phyloP scores from a whole-genome alignment of 1,140 invertebrate genomes.

The Ladona fulva region DNA sequence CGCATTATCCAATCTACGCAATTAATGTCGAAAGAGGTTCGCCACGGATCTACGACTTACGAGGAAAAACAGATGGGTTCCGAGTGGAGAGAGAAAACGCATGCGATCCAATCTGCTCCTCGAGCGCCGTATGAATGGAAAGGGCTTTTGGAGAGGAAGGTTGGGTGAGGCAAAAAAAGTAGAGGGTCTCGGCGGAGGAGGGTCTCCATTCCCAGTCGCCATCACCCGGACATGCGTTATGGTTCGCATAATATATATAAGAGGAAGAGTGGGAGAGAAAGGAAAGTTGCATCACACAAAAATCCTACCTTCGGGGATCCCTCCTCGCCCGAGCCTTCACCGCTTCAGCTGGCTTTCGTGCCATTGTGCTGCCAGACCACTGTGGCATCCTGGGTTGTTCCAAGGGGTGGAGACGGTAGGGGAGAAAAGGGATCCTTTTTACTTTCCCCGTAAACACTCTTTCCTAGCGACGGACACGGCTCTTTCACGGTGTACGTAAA shows the following conservation, averaged over 20 bases:
- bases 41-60: too few relatives aligned
- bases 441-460: too few relatives aligned
- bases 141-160: neutral
- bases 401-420: neutral
- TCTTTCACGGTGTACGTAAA: too few relatives aligned
- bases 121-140: neutral
- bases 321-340: neutral
- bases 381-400: neutral
- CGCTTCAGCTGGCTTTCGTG: neutral
- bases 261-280: neutral
- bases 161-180: neutral
- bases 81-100: too few relatives aligned
- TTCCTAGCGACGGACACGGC: too few relatives aligned
- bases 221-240: too few relatives aligned
- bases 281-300: neutral
- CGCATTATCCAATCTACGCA: too few relatives aligned
- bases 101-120: too few relatives aligned
- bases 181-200: neutral
- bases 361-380: neutral
- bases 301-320: neutral
- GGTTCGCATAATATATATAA: neutral
- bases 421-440: too few relatives aligned
- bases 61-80: too few relatives aligned
- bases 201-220: too few relatives aligned
- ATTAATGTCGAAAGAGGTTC: too few relatives aligned